Evolutionary conservation across 2,113 vertebrate genomes (phyloP).

Genomic region (Ondatra zibethicus): DNA sequence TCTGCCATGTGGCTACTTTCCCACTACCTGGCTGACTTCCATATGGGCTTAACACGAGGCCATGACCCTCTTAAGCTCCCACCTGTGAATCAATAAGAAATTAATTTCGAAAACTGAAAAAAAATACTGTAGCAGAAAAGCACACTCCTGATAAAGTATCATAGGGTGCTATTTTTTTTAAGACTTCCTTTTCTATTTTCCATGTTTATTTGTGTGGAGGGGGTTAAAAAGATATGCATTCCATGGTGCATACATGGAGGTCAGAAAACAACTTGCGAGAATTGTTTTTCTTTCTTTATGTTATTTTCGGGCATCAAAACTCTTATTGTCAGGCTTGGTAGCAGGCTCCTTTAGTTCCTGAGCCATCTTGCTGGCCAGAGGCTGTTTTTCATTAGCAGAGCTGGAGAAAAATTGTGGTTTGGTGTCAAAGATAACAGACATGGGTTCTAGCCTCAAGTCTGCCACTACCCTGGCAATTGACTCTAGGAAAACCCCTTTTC

Average conservation of each 20-base stretch:
- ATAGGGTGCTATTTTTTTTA: slow-evolving; percentile 28
- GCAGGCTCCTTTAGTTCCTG: not conserved
- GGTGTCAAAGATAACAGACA: slow-evolving; percentile 46
- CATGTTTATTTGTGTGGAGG: not conserved
- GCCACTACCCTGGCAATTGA: not conserved
- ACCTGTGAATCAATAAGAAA: too few relatives aligned
- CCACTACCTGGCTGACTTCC: not conserved
- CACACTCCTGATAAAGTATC: slow-evolving; percentile 8
- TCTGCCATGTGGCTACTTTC: not conserved
- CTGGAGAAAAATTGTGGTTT: not conserved
- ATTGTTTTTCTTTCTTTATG: not conserved
- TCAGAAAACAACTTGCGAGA: not conserved
- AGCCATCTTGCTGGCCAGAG: not conserved
- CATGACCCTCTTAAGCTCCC: not conserved
- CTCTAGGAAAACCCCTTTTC: slow-evolving; percentile 30
- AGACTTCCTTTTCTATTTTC: not conserved
- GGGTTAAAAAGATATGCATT: not conserved
- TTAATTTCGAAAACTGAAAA: not conserved
- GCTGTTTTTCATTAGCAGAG: not conserved
- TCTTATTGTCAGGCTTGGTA: not conserved
- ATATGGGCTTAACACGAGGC: not conserved
- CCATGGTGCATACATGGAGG: not conserved
- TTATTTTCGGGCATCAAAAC: not conserved
- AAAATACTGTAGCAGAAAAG: slow-evolving; percentile 3
- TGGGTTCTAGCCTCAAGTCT: slow-evolving; percentile 16